Evolutionary conservation across 2,113 vertebrate species (phyloP).

Genomic region (Phasianus colchicus): DNA sequence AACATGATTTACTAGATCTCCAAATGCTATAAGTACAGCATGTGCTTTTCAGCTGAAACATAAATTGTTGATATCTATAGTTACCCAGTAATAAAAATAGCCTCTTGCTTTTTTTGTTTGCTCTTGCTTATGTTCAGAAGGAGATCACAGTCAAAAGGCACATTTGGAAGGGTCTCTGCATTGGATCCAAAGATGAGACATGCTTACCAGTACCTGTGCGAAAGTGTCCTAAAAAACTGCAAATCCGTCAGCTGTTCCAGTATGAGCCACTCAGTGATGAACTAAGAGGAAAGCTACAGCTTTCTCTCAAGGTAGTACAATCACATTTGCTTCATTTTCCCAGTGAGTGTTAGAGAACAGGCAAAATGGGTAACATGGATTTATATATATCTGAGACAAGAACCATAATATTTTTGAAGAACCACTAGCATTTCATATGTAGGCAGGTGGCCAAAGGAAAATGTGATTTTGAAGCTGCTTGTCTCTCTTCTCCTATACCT

Average conservation of each 20-base stretch:
- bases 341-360: not conserved
- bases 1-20: not conserved
- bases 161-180: constrained; percentile 73
- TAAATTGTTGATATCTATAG: not conserved
- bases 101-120: not conserved
- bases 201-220: constrained; percentile 10
- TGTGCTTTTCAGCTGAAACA: not conserved
- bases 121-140: constrained; percentile 67
- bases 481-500: not conserved
- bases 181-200: constrained; percentile 35
- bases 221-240: constrained; percentile 84
- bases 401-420: not conserved
- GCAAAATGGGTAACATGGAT: not conserved
- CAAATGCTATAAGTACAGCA: not conserved
- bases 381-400: not conserved
- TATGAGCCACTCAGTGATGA: constrained; percentile 75
- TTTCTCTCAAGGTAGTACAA: constrained; percentile 84
- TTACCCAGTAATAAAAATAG: not conserved
- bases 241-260: constrained; percentile 85
- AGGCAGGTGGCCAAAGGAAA: not conserved
- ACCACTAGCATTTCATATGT: not conserved
- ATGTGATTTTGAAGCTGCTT: not conserved
- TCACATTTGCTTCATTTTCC: not conserved
- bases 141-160: constrained; percentile 65
- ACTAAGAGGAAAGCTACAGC: constrained; percentile 78